Evolutionary conservation across 2,113 vertebrate genomes (phyloP).

Genomic region (Tachysurus vachellii): DNA sequence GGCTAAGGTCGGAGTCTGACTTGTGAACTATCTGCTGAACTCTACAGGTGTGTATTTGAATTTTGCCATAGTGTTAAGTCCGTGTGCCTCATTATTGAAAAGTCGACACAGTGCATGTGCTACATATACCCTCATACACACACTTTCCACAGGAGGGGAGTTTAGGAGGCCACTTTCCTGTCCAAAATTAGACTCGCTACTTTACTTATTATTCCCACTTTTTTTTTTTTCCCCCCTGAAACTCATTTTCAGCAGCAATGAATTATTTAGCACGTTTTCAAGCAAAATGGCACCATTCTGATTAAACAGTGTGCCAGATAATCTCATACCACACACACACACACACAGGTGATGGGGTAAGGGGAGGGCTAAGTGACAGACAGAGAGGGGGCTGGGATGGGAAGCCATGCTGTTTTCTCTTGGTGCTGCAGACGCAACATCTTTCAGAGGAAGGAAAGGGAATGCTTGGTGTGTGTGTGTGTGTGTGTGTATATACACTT

Average conservation of each 20-base stretch:
- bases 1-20: too few species aligned
- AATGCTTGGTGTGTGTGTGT: constrained; percentile 28
- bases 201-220: constrained; percentile 70
- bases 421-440: neutral
- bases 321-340: constrained; percentile 33
- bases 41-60: too few species aligned
- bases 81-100: neutral
- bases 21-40: too few species aligned
- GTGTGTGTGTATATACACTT: constrained; percentile 62
- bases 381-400: neutral
- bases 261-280: constrained; percentile 75
- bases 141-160: constrained; percentile 26
- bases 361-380: constrained; percentile 15
- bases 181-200: constrained; percentile 59
- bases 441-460: neutral
- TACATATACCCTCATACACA: neutral
- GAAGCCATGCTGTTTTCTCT: constrained; percentile 9
- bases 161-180: constrained; percentile 40
- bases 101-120: neutral
- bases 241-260: constrained; percentile 61
- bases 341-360: neutral
- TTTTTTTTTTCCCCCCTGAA: constrained; percentile 61
- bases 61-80: neutral
- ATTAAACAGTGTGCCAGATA: constrained; percentile 68
- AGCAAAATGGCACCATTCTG: constrained; percentile 64